These are phyloP conservation scores for Caenorhabditis imperialis DNA, from an alignment of 2,888 invertebrate genomes.

Conservation along the genomic window DNA sequence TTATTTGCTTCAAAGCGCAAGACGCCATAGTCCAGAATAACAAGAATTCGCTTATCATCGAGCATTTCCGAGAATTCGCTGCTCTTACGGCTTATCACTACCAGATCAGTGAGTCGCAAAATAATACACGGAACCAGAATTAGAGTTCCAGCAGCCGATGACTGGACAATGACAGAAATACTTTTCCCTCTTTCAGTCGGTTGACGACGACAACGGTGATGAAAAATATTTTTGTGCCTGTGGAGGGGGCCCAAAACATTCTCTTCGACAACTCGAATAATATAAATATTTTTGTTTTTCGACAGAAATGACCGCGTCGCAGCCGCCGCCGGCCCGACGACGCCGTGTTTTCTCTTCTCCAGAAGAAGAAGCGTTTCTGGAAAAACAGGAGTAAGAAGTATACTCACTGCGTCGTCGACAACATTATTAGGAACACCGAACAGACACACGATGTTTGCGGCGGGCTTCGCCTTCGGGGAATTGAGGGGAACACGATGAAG, in stretches of 20 bases:
- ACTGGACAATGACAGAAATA: constrained; percentile 48
- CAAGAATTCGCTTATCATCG: too few species aligned
- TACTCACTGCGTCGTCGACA: constrained; percentile 38
- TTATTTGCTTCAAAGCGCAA: too few species aligned
- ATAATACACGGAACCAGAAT: constrained; percentile 11
- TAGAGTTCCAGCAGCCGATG: too few species aligned
- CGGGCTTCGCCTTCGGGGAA: constrained; percentile 20
- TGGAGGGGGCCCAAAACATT: constrained; percentile 55
- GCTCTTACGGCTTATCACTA: too few species aligned
- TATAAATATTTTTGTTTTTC: constrained; percentile 59
- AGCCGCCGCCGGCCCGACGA: constrained; percentile 21
- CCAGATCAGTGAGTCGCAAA: too few species aligned
- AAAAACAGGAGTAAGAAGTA: constrained; percentile 49
- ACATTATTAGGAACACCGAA: constrained; percentile 46
- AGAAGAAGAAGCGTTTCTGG: constrained; percentile 53
- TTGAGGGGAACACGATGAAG: constrained; percentile 1
- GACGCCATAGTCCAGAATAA: too few species aligned
- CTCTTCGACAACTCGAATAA: constrained; percentile 57
- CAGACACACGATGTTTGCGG: constrained; percentile 21
- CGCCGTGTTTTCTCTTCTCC: constrained; percentile 35
- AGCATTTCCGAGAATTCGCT: too few species aligned
- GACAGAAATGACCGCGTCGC: constrained; percentile 55
- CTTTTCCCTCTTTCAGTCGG: constrained; percentile 46
- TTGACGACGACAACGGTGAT: constrained; percentile 28
- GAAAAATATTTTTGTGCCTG: constrained; percentile 55